These are phyloP conservation scores for Xiphophorus maculatus DNA, from an alignment of 2,113 vertebrate genomes.

Conservation along the genomic window DNA sequence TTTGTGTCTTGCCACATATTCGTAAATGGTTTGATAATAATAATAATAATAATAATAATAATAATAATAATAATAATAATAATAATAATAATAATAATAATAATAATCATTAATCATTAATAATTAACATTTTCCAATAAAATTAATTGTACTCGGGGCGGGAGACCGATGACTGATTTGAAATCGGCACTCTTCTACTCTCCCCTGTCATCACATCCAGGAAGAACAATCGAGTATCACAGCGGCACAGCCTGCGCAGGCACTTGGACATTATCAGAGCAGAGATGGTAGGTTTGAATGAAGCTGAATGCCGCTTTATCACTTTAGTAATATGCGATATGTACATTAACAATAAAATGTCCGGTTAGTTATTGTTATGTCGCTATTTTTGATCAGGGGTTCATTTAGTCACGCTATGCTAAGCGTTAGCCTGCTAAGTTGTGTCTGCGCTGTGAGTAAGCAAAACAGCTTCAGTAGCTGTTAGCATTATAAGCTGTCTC, in stretches of 20 bases:
- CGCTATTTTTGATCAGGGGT: too few relatives aligned
- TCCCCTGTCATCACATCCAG: constrained; percentile 35
- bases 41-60: too few relatives aligned
- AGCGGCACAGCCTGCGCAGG: constrained; percentile 10
- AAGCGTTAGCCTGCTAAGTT: constrained; percentile 37
- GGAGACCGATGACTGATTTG: constrained; percentile 2
- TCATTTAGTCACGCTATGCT: background rate
- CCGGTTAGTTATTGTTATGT: background rate
- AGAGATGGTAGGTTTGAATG: constrained; percentile 76
- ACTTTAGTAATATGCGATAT: background rate
- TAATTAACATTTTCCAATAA: too few relatives aligned
- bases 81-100: too few relatives aligned
- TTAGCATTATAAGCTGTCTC: constrained; percentile 20
- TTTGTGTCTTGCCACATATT: too few relatives aligned
- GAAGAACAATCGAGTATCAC: constrained; percentile 56
- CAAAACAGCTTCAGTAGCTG: constrained; percentile 58
- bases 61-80: too few relatives aligned
- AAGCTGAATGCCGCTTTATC: fast-evolving
- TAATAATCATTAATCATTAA: too few relatives aligned
- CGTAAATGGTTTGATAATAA: too few relatives aligned
- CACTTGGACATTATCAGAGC: constrained; percentile 12
- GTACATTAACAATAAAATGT: fast-evolving
- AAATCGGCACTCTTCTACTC: constrained; percentile 53
- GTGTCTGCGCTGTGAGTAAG: constrained; percentile 73
- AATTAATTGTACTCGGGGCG: too few relatives aligned